A percentile compares a stretch with the other conserved stretches of the same genome.
phyloP scores from a whole-genome alignment of 1,140 invertebrate genomes.

The Arion vulgaris region DNA sequence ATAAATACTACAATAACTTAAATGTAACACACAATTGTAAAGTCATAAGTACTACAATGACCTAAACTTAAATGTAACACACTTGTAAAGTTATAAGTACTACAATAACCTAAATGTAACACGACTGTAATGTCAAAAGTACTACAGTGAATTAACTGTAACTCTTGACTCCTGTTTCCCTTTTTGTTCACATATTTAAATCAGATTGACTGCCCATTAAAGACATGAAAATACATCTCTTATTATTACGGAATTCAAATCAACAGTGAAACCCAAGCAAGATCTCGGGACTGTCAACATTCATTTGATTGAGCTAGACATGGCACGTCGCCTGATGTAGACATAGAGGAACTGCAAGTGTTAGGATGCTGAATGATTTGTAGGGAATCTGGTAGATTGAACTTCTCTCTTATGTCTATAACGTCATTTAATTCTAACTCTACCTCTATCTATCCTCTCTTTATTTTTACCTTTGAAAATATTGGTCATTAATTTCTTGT shows the following conservation, averaged over 20 bases:
- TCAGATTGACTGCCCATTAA: not conserved
- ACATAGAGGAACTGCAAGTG: not conserved
- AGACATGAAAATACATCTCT: not conserved
- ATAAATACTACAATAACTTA: too few species aligned
- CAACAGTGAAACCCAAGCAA: not conserved
- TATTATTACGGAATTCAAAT: not conserved
- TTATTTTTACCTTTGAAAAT: not conserved
- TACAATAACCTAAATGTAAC: too few species aligned
- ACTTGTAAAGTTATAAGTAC: too few species aligned
- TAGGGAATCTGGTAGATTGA: not conserved
- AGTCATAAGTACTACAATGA: too few species aligned
- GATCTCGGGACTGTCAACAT: not conserved
- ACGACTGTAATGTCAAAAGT: too few species aligned
- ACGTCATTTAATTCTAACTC: not conserved
- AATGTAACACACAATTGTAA: too few species aligned
- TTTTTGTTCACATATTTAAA: not conserved
- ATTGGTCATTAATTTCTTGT: too few species aligned
- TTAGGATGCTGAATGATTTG: not conserved
- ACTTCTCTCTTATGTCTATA: not conserved
- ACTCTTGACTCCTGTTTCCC: too few species aligned
- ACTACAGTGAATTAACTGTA: too few species aligned
- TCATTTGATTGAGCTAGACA: not conserved
- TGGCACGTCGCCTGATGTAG: not conserved
- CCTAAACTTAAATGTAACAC: too few species aligned
- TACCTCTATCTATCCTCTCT: not conserved